Evolutionary conservation across 2,797 vertebrate species (phyloP), one percentile per base, ranked within the genome.

Genomic region (Staurois parvus): DNA sequence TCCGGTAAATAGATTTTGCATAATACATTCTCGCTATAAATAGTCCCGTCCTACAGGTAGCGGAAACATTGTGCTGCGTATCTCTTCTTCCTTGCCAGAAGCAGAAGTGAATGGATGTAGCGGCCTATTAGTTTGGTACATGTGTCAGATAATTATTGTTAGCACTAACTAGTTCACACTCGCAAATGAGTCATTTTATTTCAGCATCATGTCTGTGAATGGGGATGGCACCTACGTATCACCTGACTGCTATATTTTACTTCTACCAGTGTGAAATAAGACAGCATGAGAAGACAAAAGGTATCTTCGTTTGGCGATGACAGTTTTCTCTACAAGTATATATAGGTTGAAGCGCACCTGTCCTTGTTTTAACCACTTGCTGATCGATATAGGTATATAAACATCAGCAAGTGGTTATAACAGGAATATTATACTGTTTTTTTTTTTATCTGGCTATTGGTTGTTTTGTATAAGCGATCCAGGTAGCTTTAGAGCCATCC

Each of bases 181-280:
- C 8, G 42, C 52, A 76, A 62, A n/a, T 76, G 24, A 76, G 52
- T 76, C 75, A 76, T 76, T 76, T 59, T 52, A 15, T 62, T 37
- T 62, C 29, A 10, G 42, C 76, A 6, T 78, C 59, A 76, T 37
- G 62, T 28, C n/a, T 28, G 59, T 15, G 52, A 21, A 59, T 32
- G 29, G 24, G 74, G 28, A 62, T 37, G 73, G 19, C 56, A 28
- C 30, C 56, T 37, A 64, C 32, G 13, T 21, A 66, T 66, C 76
- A 78, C 74, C 76, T 78, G 37, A 5, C 21, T 78, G 64, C 28
- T 64, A 26, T 29, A 66, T 66, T 66, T 66, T 13, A 66, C 52
- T 66, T 13, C n/a, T 66, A 29, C 10, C 28, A 24, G 21, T 66
- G 26, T 28, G n/a, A 28, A 64, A 15, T 13, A 29, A 26, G 64